phyloP scores from a whole-genome alignment of 2,888 invertebrate species.

The Nasonovia ribisnigri region DNA sequence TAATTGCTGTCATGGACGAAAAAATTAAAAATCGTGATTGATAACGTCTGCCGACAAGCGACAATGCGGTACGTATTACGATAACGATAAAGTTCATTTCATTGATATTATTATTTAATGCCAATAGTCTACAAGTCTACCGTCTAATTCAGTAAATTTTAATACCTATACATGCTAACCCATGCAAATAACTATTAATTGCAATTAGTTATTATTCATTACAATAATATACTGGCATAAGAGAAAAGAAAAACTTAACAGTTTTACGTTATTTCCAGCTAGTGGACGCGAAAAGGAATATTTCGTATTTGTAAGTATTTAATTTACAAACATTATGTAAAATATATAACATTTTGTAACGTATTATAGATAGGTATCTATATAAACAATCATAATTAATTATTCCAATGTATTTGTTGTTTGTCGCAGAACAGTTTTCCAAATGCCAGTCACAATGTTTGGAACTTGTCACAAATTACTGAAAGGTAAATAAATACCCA shows the following conservation, averaged over 20 bases:
- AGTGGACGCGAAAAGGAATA: neutral
- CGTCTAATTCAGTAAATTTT: neutral
- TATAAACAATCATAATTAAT: neutral
- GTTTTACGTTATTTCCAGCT: neutral
- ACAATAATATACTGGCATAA: neutral
- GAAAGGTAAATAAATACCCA: conserved; percentile 32
- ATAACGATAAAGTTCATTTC: neutral
- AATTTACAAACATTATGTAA: neutral
- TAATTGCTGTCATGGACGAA: conserved; percentile 38
- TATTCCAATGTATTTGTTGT: neutral
- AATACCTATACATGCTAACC: too few relatives aligned
- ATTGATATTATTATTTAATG: neutral
- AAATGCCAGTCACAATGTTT: conserved; percentile 26
- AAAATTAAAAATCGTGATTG: neutral
- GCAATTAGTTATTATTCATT: neutral
- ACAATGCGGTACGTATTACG: neutral
- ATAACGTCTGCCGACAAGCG: conserved; percentile 10
- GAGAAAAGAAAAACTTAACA: neutral
- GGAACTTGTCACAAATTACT: conserved; percentile 23
- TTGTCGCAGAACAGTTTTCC: neutral
- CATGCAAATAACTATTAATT: too few relatives aligned
- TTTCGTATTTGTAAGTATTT: conserved; percentile 13
- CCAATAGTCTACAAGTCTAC: too few relatives aligned
- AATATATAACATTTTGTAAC: neutral
- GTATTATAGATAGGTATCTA: too few relatives aligned